Evolutionary conservation across 2,113 vertebrate genomes (phyloP).

Genomic region (Caranx ignobilis): DNA sequence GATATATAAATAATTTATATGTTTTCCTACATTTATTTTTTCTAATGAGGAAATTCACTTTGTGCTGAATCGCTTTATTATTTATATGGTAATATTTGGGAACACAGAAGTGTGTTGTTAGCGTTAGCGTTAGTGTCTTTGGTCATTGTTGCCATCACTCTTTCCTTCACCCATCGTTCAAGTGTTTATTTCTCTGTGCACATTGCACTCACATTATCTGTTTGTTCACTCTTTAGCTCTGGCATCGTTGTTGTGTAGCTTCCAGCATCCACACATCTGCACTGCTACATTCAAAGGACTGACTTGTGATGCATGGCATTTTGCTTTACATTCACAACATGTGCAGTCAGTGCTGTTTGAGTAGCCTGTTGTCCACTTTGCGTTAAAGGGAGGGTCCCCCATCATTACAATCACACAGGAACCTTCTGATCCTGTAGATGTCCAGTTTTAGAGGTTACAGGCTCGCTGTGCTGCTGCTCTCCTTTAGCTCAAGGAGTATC

Average conservation of each 20-base stretch:
- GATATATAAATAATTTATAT: neutral
- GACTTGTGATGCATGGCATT: conserved; percentile 77
- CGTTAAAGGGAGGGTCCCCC: conserved; percentile 75
- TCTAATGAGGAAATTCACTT: conserved; percentile 39
- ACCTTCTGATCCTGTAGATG: neutral
- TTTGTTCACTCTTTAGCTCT: conserved; percentile 51
- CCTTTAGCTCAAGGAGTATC: neutral
- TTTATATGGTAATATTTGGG: conserved; percentile 26
- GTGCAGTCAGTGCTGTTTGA: conserved; percentile 32
- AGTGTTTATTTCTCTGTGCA: conserved; percentile 66
- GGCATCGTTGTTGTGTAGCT: conserved; percentile 45
- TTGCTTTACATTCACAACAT: conserved; percentile 66
- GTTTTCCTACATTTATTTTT: conserved; percentile 14
- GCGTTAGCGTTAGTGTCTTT: conserved; percentile 17
- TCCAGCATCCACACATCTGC: conserved; percentile 64
- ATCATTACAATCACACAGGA: neutral
- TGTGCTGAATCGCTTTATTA: conserved; percentile 22
- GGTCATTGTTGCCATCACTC: conserved; percentile 56
- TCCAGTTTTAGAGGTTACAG: neutral
- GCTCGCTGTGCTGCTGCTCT: neutral
- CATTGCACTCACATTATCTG: conserved; percentile 60
- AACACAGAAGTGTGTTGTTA: conserved; percentile 18
- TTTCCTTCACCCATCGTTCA: conserved; percentile 63
- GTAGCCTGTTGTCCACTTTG: conserved; percentile 43
- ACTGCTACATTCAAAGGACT: conserved; percentile 52